Evolutionary conservation across 2,888 invertebrate species (phyloP), one percentile per base, ranked within the genome.

Genomic region (Hydrotaea diabolus): DNA sequence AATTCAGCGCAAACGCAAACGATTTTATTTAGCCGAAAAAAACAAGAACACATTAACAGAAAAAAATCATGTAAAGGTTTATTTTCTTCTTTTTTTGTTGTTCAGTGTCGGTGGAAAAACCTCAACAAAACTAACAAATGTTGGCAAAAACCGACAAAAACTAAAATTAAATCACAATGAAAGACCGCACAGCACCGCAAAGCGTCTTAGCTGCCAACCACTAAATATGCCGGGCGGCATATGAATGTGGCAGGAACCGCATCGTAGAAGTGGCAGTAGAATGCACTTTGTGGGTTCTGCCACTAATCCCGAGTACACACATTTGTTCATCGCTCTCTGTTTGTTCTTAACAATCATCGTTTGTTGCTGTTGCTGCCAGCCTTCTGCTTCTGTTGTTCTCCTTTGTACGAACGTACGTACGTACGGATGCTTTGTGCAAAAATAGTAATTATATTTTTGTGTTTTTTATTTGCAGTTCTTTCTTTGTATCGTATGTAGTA

Each of bases 91-190:
- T 11, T 72, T 8, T 71, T 17, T 71, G 53, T 66, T 36, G 5
- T 36, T 66, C 11, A 46, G 66, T 55, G 17, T 72, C 4, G n/a
- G 57, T 71, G 71, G 36, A 17, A 66, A 82, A 82, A 76, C 79
- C 82, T 82, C 62, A 79, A 82, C 77, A 11, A 72, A 55, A 23
- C n/a, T 71, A 71, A 31, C 71, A 72, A 53, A 57, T 57, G 53
- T 69, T 62, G 0, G 19, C 66, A 66, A 7, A 31, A n/a, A 66
- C 11, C 2, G 64, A 43, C 19, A 43, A 66, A 36, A 39, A 39
- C 23, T 13, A 3, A 39, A 66, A 46, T 21, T 46, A 19, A 69
- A 69, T 46, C 69, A n/a, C 23, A 69, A 69, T 23, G 26, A 31
- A 23, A 43, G 9, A 46, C 31, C 31, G 7, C 3, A 31, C 31